phyloP scores from a whole-genome alignment of 2,797 vertebrate species.

The Halcyon leucocephala region DNA sequence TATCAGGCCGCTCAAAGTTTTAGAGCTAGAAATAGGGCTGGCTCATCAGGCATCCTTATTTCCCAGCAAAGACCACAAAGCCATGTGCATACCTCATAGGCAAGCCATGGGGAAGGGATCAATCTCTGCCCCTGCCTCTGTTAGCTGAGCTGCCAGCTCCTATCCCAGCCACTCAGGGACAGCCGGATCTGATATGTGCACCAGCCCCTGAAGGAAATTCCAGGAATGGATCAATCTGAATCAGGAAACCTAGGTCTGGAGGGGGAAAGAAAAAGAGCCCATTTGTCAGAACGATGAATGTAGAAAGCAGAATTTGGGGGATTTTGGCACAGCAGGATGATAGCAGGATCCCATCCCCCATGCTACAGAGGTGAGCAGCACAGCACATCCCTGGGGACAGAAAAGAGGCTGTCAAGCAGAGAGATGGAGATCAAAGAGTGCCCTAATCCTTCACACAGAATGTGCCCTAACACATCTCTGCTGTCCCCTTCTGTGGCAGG shows the following conservation, averaged over 20 bases:
- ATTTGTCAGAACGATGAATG: background rate
- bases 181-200: fast-evolving
- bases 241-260: background rate
- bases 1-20: background rate
- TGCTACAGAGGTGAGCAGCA: background rate
- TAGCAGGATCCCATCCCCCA: background rate
- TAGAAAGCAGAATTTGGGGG: background rate
- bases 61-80: background rate
- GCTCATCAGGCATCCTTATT: background rate
- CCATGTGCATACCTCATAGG: background rate
- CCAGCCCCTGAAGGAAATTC: background rate
- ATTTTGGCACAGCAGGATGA: background rate
- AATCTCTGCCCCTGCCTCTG: background rate
- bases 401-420: background rate
- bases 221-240: background rate
- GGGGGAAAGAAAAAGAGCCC: background rate
- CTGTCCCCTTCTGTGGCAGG: background rate
- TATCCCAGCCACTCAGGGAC: background rate
- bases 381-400: background rate
- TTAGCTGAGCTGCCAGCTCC: background rate
- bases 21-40: background rate
- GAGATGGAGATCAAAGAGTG: background rate
- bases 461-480: background rate
- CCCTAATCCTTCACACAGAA: background rate
- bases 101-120: background rate